A percentile compares a stretch with the other conserved stretches of the same genome.
These are phyloP conservation scores for Acanthurus tractus DNA, from an alignment of 2,797 vertebrate genomes.

Conservation along the genomic window DNA sequence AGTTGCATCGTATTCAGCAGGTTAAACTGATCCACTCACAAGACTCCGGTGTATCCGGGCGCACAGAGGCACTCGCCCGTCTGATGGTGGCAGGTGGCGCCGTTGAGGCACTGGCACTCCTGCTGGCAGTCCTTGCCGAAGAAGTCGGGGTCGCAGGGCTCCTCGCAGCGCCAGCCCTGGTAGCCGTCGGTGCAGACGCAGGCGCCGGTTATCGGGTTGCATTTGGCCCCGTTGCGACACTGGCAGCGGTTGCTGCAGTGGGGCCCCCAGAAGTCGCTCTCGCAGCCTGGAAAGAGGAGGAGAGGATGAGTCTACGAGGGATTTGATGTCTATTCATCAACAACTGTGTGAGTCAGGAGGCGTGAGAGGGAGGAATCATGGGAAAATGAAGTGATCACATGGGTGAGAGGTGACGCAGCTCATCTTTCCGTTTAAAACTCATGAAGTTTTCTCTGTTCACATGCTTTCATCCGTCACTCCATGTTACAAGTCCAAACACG, in stretches of 20 bases:
- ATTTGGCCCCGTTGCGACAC: slow-evolving; percentile 95
- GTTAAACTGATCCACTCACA: slow-evolving; percentile 81
- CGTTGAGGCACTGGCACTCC: slow-evolving; percentile 92
- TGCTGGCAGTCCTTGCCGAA: slow-evolving; percentile 95
- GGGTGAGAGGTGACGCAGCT: too few relatives aligned
- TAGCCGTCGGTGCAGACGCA: slow-evolving; percentile 96
- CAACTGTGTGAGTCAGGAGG: too few relatives aligned
- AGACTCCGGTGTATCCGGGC: slow-evolving; percentile 93
- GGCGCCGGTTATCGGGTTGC: slow-evolving; percentile 97
- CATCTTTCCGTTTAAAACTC: too few relatives aligned
- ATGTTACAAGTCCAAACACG: too few relatives aligned
- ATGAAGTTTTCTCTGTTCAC: too few relatives aligned
- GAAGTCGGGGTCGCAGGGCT: slow-evolving; percentile 88
- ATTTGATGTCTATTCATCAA: too few relatives aligned
- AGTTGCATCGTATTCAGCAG: too few relatives aligned
- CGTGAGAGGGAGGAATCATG: too few relatives aligned
- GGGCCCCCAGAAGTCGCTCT: slow-evolving; percentile 96
- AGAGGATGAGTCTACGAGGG: too few relatives aligned
- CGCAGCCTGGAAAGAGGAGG: slow-evolving; percentile 88
- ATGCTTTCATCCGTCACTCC: too few relatives aligned
- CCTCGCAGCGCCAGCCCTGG: slow-evolving; percentile 98
- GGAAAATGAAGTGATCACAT: too few relatives aligned
- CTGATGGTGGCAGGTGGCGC: slow-evolving; percentile 94
- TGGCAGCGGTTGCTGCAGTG: slow-evolving; percentile 98
- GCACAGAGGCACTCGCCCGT: slow-evolving; percentile 96